Percentiles rank a stretch among this genome's conserved stretches.
Evolutionary conservation across 2,888 invertebrate species (phyloP).

Genomic region (Ommatoiulus sabulosus): DNA sequence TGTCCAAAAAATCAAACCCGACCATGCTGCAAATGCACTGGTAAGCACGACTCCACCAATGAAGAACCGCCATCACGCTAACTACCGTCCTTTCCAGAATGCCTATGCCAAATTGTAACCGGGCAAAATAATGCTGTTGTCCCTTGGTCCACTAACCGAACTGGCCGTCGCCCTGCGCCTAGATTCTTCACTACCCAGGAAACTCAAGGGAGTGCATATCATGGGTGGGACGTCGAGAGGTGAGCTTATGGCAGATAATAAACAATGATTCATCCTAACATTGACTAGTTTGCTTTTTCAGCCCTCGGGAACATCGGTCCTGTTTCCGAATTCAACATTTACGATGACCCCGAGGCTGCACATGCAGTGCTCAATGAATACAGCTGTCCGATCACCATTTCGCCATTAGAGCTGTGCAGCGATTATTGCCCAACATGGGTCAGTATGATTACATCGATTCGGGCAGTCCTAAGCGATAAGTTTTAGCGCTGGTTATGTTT

Average conservation of each 20-base stretch:
- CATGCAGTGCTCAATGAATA: not conserved
- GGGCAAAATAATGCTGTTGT: slow-evolving; percentile 45
- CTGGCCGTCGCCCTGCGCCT: slow-evolving; percentile 50
- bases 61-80: not conserved
- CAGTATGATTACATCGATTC: not conserved
- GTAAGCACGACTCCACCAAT: not conserved
- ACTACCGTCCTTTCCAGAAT: not conserved
- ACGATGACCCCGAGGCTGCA: slow-evolving; percentile 52
- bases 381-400: slow-evolving; percentile 11
- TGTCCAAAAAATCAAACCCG: not conserved
- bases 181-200: slow-evolving; percentile 18
- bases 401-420: slow-evolving; percentile 34
- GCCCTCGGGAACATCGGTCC: slow-evolving; percentile 51
- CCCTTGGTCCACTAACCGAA: slow-evolving; percentile 52
- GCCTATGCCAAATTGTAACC: slow-evolving; percentile 46
- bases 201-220: slow-evolving; percentile 25
- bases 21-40: slow-evolving; percentile 20
- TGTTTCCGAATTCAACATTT: slow-evolving; percentile 52
- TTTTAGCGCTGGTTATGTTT: not conserved
- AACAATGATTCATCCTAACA: not conserved
- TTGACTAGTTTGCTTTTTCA: not conserved
- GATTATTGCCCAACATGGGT: slow-evolving; percentile 49
- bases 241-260: not conserved
- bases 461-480: too few species aligned
- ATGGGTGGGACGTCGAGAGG: slow-evolving; percentile 53